A percentile compares a stretch with the other conserved stretches of the same genome.
Conservation (phyloP, 2,888 invertebrate species). For the Silvanus unidentatus region DNA sequence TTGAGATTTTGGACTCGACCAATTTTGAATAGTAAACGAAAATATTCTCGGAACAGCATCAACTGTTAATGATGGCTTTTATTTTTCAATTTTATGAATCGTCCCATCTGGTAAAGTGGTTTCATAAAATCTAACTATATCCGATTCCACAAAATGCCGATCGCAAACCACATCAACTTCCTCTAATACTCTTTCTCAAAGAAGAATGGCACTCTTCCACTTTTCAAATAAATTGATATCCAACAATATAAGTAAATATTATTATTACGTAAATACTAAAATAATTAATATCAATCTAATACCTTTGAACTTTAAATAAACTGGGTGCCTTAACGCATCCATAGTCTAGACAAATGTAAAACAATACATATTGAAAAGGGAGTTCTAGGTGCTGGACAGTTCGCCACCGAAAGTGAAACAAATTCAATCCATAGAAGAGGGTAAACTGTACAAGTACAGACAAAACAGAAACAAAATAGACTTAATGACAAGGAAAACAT, state of each 20-base stretch:
- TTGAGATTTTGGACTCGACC: too few relatives aligned
- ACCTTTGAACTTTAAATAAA: constrained; percentile 1
- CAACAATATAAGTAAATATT: not conserved
- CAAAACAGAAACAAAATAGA: too few relatives aligned
- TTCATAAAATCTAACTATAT: not conserved
- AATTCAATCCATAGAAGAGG: too few relatives aligned
- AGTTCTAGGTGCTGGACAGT: too few relatives aligned
- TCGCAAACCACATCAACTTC: not conserved
- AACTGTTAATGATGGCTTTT: not conserved
- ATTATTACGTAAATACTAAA: not conserved
- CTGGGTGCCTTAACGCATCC: not conserved
- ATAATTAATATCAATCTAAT: not conserved
- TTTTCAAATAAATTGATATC: not conserved
- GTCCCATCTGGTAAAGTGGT: not conserved
- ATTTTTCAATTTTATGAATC: not conserved
- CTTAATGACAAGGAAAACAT: too few relatives aligned
- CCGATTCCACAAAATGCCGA: not conserved
- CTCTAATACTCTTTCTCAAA: not conserved
- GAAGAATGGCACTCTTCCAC: not conserved
- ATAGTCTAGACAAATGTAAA: too few relatives aligned
- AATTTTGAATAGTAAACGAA: too few relatives aligned
- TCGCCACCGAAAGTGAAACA: too few relatives aligned
- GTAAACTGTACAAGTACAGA: too few relatives aligned
- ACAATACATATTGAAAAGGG: too few relatives aligned
- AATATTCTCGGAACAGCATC: too few relatives aligned